Evolutionary conservation across 2,888 invertebrate species (phyloP), one percentile per base, ranked within the genome.

Genomic region (Papilio protenor): DNA sequence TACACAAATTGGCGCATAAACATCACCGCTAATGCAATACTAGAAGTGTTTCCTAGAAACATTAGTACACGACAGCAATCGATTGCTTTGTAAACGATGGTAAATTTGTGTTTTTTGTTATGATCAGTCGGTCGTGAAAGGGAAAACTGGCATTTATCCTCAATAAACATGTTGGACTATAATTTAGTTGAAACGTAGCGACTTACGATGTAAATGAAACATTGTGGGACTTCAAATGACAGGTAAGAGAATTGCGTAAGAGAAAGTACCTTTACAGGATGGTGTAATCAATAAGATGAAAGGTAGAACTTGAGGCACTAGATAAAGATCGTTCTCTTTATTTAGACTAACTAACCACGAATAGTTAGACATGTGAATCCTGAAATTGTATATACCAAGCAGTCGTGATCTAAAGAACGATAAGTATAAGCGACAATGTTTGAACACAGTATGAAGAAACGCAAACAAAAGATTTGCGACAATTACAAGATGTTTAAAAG

Each of bases 401-500:
- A n/a, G 18, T 55, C 18, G n/a, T n/a, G 8, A 33, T n/a, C 4
- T n/a, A n/a, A 55, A 55, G n/a, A 55, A 55, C n/a, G 1, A 55
- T 8, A 55, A 55, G n/a, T 47, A 27, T 47, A 64, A 64, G 57
- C 18, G 70, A 75, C n/a, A 21, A 11, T 21, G 33, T 61, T 61
- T 27, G 27, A 61, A 66, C 3, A 66, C 40, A 18, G 45, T 12
- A 16, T 49, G 16, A 49, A 49, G 33, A 27, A n/a, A 76, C 4
- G 66, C 74, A 74, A 70, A 77, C 77, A 77, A 77, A 71, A 75
- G 49, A n/a, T 75, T 77, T 71, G 70, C 71, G 8, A 71, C 45
- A 73, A 78, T 82, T 82, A 83, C 81, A 79, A 81, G 79, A 81
- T 82, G 79, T 82, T 82, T 83, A 77, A 77, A 82, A 77, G 73